Percentiles rank a stretch among this genome's conserved stretches.
These are phyloP conservation scores for Euglossa dilemma DNA, from an alignment of 1,140 invertebrate species.

Conservation along the genomic window DNA sequence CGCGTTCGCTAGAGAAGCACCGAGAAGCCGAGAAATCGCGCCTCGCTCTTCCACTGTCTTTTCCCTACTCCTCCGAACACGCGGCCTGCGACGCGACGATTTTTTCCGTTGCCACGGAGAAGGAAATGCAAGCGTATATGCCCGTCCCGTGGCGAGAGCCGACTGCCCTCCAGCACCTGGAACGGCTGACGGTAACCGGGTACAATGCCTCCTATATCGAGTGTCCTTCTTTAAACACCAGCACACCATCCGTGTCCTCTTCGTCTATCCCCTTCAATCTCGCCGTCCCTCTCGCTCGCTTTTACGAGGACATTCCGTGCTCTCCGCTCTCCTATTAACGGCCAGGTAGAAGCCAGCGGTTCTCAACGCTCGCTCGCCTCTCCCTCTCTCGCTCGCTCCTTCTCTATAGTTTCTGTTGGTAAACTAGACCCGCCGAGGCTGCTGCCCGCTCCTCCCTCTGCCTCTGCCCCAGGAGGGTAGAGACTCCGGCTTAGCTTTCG, in stretches of 20 bases:
- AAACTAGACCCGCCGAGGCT: too few relatives aligned
- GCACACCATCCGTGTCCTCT: slow-evolving; percentile 34
- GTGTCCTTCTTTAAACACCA: slow-evolving; percentile 70
- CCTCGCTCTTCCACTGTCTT: background rate
- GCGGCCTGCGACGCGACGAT: slow-evolving; percentile 10
- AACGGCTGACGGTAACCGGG: slow-evolving; percentile 66
- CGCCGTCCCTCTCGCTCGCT: slow-evolving; percentile 51
- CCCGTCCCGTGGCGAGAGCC: slow-evolving; percentile 56
- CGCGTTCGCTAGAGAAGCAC: background rate
- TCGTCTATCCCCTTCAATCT: slow-evolving; percentile 66
- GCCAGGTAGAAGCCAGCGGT: slow-evolving; percentile 61
- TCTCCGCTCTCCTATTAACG: slow-evolving; percentile 56
- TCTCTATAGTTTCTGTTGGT: background rate
- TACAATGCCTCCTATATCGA: slow-evolving; percentile 71
- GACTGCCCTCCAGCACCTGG: slow-evolving; percentile 71
- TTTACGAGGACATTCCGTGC: slow-evolving; percentile 64
- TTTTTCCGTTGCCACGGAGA: slow-evolving; percentile 8
- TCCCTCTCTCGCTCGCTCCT: background rate
- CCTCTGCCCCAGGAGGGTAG: background rate
- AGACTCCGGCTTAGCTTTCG: background rate
- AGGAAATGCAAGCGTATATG: slow-evolving; percentile 55
- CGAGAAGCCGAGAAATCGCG: background rate
- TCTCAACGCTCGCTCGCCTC: slow-evolving; percentile 35
- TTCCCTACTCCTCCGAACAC: background rate
- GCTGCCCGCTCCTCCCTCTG: background rate